Conservation (phyloP, 2,113 vertebrate species). For the Cynopterus brachyotis region DNA sequence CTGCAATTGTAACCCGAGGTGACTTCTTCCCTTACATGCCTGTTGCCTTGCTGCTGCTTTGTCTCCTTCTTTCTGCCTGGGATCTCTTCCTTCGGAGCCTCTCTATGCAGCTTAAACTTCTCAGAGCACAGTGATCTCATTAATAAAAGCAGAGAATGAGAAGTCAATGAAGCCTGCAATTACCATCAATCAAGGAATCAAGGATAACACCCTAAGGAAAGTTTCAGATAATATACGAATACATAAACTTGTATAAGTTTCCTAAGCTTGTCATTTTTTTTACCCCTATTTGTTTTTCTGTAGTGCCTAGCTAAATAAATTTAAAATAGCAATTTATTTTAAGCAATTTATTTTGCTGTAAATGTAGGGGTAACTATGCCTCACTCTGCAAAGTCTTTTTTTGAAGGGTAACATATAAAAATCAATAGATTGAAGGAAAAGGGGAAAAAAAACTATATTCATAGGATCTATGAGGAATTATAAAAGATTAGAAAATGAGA, state of each 20-base stretch:
- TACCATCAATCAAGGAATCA: not conserved
- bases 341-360: too few species aligned
- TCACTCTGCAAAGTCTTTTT: not conserved
- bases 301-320: not conserved
- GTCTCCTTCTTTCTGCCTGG: not conserved
- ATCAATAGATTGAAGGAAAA: not conserved
- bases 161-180: not conserved
- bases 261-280: not conserved
- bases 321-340: not conserved
- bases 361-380: not conserved
- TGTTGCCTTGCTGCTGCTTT: not conserved
- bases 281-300: not conserved
- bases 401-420: not conserved
- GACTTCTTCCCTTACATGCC: not conserved
- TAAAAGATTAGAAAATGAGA: not conserved
- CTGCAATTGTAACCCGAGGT: not conserved
- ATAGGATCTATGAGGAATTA: not conserved
- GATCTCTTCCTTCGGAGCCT: not conserved
- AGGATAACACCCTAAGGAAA: not conserved
- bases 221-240: not conserved
- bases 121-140: not conserved
- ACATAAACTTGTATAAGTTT: not conserved
- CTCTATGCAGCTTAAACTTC: not conserved
- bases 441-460: not conserved
- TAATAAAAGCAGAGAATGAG: not conserved